Evolutionary conservation across 2,113 vertebrate genomes (phyloP).

Genomic region (Saguinus midas): DNA sequence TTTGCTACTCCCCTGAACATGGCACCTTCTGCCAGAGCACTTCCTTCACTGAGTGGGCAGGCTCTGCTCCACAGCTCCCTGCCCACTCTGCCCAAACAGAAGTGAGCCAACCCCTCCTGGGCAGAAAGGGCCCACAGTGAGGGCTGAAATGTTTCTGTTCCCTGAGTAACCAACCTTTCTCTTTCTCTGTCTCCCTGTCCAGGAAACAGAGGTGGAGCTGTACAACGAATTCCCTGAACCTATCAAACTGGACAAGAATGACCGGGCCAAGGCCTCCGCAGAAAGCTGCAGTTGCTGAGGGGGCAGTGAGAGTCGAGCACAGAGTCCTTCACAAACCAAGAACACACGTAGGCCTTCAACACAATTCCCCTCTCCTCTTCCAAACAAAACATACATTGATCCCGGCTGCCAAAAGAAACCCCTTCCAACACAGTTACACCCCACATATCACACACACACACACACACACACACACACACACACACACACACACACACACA

Average conservation of each 20-base stretch:
- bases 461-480: slow-evolving; percentile 51
- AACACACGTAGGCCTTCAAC: slow-evolving; percentile 88
- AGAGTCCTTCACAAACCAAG: slow-evolving; percentile 85
- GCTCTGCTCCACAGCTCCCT: not conserved
- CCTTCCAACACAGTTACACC: slow-evolving; percentile 32
- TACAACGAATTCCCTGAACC: slow-evolving; percentile 99
- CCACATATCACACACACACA: not conserved
- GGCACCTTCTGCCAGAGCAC: not conserved
- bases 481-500: slow-evolving; percentile 40
- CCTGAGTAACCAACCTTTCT: not conserved
- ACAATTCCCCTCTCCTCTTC: slow-evolving; percentile 83
- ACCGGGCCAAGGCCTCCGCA: slow-evolving; percentile 92
- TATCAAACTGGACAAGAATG: slow-evolving; percentile 98
- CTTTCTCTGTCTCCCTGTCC: not conserved
- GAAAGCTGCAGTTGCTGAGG: slow-evolving; percentile 98
- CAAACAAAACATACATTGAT: slow-evolving; percentile 72
- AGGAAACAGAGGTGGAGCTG: slow-evolving; percentile 99
- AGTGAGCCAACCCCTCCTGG: not conserved
- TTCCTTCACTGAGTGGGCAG: not conserved
- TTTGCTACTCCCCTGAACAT: not conserved
- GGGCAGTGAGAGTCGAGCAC: slow-evolving; percentile 82
- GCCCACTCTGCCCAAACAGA: not conserved
- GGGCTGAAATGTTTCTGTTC: not conserved
- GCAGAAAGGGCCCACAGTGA: not conserved
- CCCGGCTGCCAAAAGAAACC: slow-evolving; percentile 83